Base-by-base conservation (phyloP, 2,113 vertebrate species). In the Naja naja region DNA sequence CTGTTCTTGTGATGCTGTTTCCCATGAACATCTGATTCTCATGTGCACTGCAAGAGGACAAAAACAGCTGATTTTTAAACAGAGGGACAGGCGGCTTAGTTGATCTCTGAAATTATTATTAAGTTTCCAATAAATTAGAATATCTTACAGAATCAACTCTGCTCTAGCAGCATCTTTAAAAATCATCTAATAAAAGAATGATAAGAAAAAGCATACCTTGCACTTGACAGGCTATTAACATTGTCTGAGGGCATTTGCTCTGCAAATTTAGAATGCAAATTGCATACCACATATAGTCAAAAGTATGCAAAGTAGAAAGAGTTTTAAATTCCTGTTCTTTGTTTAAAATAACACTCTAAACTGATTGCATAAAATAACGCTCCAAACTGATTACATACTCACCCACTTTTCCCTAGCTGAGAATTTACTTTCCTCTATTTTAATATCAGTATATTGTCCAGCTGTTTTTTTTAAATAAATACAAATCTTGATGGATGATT, bases 181-280 rank as follows among this genome's bases (percentile, higher is more conserved):
- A 89, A 20, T 90, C 5, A 18, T 86, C 27, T 86, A 89, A 53
- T 56, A 91, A 81, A 1, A 92, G 1, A 2, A 55, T 87, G 92
- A 93, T 89, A 27, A 95, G 91, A 5, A 93, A 92, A 0, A 93
- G 49, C 9, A 8, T 0, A 4, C 87, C 92, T 93, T 86, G 3
- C 9, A 58, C 2, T 5, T 91, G 0, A 39, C 27, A 89, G 58
- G 1, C 56, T 94, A 90, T 91, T 81, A 88, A 2, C 22, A 47
- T 1, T 89, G 0, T 86, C 8, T 92, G 18, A 90, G 85, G 22
- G 89, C 3, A 0, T 90, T 93, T 52, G 0, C 1, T 93, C 89
- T 22, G 88, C 89, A 95, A 16, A 1, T 39, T n/a, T 89, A 89
- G 34, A 91, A 81, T 81, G 69, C 69, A 81, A 81, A 81, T 81